Conservation (phyloP, 2,888 invertebrate species). For the Diabrotica balteata region DNA sequence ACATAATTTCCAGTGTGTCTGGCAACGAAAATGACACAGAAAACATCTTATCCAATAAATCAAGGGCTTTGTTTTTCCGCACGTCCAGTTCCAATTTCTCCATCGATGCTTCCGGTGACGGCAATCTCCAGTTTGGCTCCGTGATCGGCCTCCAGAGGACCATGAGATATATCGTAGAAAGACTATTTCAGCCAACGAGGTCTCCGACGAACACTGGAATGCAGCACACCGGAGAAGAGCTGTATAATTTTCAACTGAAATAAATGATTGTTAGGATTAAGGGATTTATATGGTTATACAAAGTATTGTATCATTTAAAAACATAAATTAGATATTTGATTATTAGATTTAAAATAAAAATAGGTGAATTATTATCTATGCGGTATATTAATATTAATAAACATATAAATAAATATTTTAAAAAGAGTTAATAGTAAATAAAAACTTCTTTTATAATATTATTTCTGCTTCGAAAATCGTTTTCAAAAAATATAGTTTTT, state of each 20-base stretch:
- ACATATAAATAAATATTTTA: too few relatives aligned
- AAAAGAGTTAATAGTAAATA: too few relatives aligned
- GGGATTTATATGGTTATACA: too few relatives aligned
- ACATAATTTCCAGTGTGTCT: constrained; percentile 52
- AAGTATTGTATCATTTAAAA: too few relatives aligned
- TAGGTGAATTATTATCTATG: too few relatives aligned
- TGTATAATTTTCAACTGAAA: constrained; percentile 16
- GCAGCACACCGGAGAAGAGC: constrained; percentile 12
- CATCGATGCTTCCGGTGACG: constrained; percentile 51
- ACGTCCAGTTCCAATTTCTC: constrained; percentile 55
- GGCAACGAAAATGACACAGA: constrained; percentile 49
- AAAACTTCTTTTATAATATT: too few relatives aligned
- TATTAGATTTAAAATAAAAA: too few relatives aligned
- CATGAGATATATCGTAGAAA: constrained; percentile 41
- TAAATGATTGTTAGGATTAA: constrained; percentile 1
- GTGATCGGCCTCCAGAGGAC: constrained; percentile 53
- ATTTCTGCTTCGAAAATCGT: too few relatives aligned
- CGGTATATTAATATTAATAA: too few relatives aligned
- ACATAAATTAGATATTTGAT: too few relatives aligned
- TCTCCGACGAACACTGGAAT: constrained; percentile 23
- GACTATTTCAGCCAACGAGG: constrained; percentile 33
- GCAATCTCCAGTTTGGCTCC: constrained; percentile 50
- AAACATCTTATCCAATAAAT: constrained; percentile 49
- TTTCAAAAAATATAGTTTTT: too few relatives aligned
- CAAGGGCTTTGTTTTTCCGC: constrained; percentile 55